Evolutionary conservation across 2,113 vertebrate species (phyloP), one percentile per base, ranked within the genome.

Genomic region (Zosterops pallidus): DNA sequence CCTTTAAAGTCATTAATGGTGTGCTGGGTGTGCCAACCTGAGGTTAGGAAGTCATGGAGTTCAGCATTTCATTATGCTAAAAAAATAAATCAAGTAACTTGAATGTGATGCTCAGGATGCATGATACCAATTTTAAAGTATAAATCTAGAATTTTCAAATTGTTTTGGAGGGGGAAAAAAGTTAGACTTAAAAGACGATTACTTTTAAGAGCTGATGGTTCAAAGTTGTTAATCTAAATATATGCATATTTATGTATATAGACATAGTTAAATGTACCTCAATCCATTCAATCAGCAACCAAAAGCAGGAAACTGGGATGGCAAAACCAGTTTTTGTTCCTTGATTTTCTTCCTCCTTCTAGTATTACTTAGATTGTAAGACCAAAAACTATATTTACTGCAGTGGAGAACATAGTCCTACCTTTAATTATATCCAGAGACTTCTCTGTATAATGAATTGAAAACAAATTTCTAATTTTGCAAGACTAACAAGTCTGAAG

Each of bases 401-500:
- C 16, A 86, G 29, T 47, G n/a, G 44, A 52, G 5, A 83, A 69
- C 26, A 77, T 26, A 80, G 21, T 65, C 18, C 14, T 79, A 79
- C 29, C 13, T 84, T 84, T 88, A 75, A 55, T 63, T 82, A 29
- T 29, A 84, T 26, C 33, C 39, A 82, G 52, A 70, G 9, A 42
- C 11, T 59, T 70, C 6, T 67, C n/a, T 67, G 37, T 37, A 53
- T 46, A 53, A 82, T 17, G 15, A 89, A 62, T 37, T 65, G 41
- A 87, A 67, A 93, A 63, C 13, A 57, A 84, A 50, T 63, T 67
- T 75, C 33, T 90, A 82, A 52, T 79, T 79, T 85, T 53, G 6
- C 59, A 63, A 91, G 52, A 59, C 8, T 55, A 77, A 47, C 5
- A 42, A 63, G 18, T 17, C 11, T 84, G 47, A 86, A 78, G 26